phyloP scores from a whole-genome alignment of 2,113 vertebrate species.

The Accipiter cooperii region DNA sequence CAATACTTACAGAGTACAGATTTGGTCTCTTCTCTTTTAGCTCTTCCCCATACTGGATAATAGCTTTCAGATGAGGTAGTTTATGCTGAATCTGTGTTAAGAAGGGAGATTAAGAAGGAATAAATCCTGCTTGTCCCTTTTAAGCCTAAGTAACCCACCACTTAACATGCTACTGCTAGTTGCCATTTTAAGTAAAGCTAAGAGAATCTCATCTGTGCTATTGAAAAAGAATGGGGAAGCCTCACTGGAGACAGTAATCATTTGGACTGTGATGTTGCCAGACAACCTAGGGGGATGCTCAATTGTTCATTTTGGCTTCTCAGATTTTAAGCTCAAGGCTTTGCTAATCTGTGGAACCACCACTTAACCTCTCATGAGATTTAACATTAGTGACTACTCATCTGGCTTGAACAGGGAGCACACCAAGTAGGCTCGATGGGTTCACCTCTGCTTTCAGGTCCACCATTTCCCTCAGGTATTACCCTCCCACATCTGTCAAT shows the following conservation, averaged over 20 bases:
- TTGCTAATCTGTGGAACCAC: background rate
- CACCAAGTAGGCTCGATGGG: background rate
- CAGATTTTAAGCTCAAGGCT: background rate
- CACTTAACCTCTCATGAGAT: background rate
- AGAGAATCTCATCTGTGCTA: background rate
- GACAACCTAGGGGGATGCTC: background rate
- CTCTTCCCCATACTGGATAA: slow-evolving; percentile 82
- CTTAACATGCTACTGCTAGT: background rate
- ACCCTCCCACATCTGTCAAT: background rate
- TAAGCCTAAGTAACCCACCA: background rate
- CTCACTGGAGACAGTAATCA: background rate
- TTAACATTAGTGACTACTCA: background rate
- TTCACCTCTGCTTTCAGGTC: background rate
- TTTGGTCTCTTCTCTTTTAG: slow-evolving; percentile 77
- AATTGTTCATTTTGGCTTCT: background rate
- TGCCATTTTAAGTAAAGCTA: background rate
- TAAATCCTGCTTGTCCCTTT: background rate
- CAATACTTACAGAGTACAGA: slow-evolving; percentile 80
- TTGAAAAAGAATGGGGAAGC: background rate
- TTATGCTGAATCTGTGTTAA: slow-evolving; percentile 71
- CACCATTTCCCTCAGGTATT: background rate
- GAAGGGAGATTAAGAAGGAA: background rate
- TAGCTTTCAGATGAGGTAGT: slow-evolving; percentile 85
- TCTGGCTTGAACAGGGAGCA: background rate
- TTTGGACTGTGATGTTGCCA: background rate